Conservation (phyloP, 2,888 invertebrate species). For the Drosophila nr. perissopoda region DNA sequence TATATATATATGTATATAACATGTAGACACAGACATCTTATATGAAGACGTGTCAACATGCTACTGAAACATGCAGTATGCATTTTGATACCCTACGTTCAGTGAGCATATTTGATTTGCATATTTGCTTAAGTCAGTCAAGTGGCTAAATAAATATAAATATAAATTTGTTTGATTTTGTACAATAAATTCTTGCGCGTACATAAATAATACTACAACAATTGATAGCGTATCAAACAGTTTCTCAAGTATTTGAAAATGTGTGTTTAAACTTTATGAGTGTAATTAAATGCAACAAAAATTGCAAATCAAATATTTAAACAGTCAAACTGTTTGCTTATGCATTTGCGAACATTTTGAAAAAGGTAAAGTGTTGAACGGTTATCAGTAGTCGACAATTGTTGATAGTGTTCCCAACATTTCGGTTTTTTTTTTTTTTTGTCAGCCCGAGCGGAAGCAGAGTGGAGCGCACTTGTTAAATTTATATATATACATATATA, state of each 20-base stretch:
- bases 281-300: not conserved
- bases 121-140: not conserved
- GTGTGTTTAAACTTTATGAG: not conserved
- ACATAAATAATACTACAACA: not conserved
- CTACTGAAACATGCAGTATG: slow-evolving; percentile 49
- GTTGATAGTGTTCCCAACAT: not conserved
- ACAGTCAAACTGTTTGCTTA: slow-evolving; percentile 13
- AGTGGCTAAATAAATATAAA: not conserved
- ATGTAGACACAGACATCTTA: not conserved
- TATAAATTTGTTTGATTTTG: not conserved
- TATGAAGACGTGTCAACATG: slow-evolving; percentile 47
- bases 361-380: not conserved
- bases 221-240: not conserved
- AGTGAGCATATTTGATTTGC: not conserved
- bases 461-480: slow-evolving; percentile 32
- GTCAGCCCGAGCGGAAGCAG: slow-evolving; percentile 16
- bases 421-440: not conserved
- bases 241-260: not conserved
- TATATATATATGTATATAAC: not conserved
- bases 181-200: not conserved
- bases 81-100: slow-evolving; percentile 32
- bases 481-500: slow-evolving; percentile 23
- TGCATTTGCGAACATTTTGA: slow-evolving; percentile 7
- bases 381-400: slow-evolving; percentile 21
- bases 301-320: slow-evolving; percentile 31